A percentile compares a stretch with the other conserved stretches of the same genome.
Evolutionary conservation across 2,113 vertebrate species (phyloP).

Genomic region (Oxyura jamaicensis): DNA sequence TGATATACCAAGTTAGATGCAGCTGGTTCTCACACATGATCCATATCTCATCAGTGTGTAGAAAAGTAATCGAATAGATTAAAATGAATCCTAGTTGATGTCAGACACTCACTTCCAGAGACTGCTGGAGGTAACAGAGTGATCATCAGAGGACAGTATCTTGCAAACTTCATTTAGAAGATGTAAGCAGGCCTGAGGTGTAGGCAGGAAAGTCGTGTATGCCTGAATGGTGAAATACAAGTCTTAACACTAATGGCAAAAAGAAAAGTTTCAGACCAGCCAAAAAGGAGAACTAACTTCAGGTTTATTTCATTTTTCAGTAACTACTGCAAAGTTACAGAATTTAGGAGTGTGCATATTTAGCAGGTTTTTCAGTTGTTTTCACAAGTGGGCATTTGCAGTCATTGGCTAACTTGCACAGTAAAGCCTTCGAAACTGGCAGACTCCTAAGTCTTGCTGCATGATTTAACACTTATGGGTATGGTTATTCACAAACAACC

Average conservation of each 20-base stretch:
- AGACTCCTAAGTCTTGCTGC: not conserved
- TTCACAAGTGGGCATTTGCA: not conserved
- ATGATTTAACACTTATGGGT: conserved; percentile 48
- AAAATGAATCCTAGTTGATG: not conserved
- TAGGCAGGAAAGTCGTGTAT: not conserved
- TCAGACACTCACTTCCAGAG: not conserved
- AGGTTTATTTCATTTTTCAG: not conserved
- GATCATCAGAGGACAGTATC: not conserved
- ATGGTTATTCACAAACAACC: not conserved
- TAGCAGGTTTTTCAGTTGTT: not conserved
- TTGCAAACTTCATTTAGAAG: not conserved
- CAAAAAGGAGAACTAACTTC: not conserved
- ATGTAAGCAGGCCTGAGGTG: not conserved
- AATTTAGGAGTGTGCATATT: not conserved
- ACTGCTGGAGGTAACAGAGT: not conserved
- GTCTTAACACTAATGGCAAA: not conserved
- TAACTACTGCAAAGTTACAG: not conserved
- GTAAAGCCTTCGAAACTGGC: conserved; percentile 15
- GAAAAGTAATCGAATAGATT: not conserved
- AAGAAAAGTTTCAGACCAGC: not conserved
- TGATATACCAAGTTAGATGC: not conserved
- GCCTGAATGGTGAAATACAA: not conserved
- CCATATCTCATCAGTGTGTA: not conserved
- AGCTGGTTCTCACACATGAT: not conserved
- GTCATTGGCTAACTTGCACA: not conserved